phyloP scores from a whole-genome alignment of 2,888 invertebrate genomes.

The Drosophila bunnanda region DNA sequence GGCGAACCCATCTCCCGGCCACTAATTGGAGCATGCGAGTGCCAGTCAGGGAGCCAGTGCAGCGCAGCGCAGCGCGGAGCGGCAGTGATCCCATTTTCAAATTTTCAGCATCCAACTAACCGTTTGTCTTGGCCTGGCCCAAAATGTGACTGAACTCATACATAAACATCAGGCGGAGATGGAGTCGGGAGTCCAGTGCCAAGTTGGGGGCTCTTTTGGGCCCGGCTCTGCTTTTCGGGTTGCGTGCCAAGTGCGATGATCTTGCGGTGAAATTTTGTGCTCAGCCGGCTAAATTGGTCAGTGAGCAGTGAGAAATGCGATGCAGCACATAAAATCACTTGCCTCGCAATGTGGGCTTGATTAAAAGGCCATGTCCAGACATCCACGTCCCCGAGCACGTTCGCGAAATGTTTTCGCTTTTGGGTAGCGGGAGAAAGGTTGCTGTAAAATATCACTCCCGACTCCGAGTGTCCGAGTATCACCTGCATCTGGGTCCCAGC shows the following conservation, averaged over 20 bases:
- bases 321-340: conserved; percentile 68
- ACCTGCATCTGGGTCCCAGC: conserved; percentile 47
- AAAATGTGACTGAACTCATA: conserved; percentile 72
- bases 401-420: conserved; percentile 43
- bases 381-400: conserved; percentile 40
- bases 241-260: conserved; percentile 80
- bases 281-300: conserved; percentile 82
- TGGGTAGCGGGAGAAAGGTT: conserved; percentile 70
- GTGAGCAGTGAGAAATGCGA: conserved; percentile 69
- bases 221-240: conserved; percentile 64
- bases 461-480: conserved; percentile 62
- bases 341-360: conserved; percentile 72
- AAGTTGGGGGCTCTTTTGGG: conserved; percentile 54
- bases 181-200: conserved; percentile 41
- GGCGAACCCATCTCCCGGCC: conserved; percentile 40
- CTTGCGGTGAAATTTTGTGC: conserved; percentile 81
- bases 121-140: conserved; percentile 61
- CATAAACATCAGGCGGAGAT: conserved; percentile 66
- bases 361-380: conserved; percentile 67
- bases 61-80: conserved; percentile 48
- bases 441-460: conserved; percentile 64
- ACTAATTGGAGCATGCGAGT: conserved; percentile 76
- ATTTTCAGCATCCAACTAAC: conserved; percentile 56
- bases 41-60: conserved; percentile 71
- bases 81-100: conserved; percentile 56